Conservation (phyloP, 2,797 vertebrate species). For the Poliocrania exsul region DNA sequence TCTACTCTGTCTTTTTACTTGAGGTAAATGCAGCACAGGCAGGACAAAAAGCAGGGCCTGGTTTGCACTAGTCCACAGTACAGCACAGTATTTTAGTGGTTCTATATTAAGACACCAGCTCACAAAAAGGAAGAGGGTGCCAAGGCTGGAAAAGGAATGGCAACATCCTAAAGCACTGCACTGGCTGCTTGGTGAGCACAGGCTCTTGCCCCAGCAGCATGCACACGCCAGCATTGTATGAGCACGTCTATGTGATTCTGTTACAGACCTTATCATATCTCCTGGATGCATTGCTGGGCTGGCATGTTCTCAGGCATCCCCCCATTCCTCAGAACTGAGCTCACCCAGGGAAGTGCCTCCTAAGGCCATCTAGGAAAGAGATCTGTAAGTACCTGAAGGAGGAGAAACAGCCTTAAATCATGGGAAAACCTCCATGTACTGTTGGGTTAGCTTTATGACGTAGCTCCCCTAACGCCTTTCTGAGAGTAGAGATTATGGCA, state of each 20-base stretch:
- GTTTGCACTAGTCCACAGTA: not conserved
- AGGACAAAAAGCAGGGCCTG: not conserved
- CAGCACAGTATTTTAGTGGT: not conserved
- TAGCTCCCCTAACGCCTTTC: not conserved
- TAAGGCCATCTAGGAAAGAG: not conserved
- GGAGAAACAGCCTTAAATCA: not conserved
- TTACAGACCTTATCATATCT: not conserved
- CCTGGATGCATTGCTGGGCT: not conserved
- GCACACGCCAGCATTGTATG: accelerated
- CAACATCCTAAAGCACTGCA: not conserved
- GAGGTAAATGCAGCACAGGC: not conserved
- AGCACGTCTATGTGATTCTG: accelerated
- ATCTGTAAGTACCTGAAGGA: not conserved
- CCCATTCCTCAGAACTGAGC: accelerated
- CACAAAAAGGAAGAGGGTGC: not conserved
- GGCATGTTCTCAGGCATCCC: not conserved
- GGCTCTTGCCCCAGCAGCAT: not conserved
- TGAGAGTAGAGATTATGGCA: not conserved
- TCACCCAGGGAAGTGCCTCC: not conserved
- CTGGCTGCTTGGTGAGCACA: not conserved
- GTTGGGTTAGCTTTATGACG: not conserved
- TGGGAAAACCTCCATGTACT: accelerated
- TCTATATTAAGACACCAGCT: not conserved
- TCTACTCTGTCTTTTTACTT: not conserved
- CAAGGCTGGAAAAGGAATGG: not conserved